Evolutionary conservation across 2,113 vertebrate species (phyloP), one percentile per base, ranked within the genome.

Genomic region (Campylorhamphus procurvoides): DNA sequence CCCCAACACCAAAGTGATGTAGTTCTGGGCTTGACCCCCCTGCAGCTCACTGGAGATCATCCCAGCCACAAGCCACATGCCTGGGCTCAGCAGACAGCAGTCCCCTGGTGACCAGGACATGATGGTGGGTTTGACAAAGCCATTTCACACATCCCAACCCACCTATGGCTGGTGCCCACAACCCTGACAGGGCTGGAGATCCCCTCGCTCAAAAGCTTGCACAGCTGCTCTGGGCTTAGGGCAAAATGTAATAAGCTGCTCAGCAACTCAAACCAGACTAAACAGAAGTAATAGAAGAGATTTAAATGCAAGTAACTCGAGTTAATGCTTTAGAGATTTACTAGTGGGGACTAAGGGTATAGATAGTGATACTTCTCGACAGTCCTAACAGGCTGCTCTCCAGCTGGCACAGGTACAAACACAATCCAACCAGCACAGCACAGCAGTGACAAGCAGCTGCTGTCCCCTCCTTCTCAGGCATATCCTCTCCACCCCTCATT

Each of bases 201-300:
- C 1, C 2, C 69, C 56, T 35, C 0, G 1, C 60, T n/a, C 59
- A 8, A 64, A 46, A 62, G 28, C 44, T 31, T 8, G 9, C 50
- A 12, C 46, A 50, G 84, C 81, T 8, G 7, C 73, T 33, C 80
- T 15, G 20, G 2, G 10, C 33, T 62, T 62, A 46, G 52, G 9
- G 17, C 31, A 31, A 59, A 53, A 53, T 2, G 8, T n/a, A 39
- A 39, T 23, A 19, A 76, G n/a, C 44, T 4, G 2, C 66, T 67
- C 58, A 47, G 74, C 49, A 58, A 40, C 58, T 29, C 74, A 60
- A 52, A 73, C 13, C 62, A 35, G 35, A 49, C 58, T 73, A 37
- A 87, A 79, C 12, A 52, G 59, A 81, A 87, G 39, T 59, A 85
- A 37, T 10, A 31, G 59, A 39, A 64, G 14, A 47, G 4, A 50